These are phyloP conservation scores for Ophioninae sp. DNA, from an alignment of 2,888 invertebrate genomes.

Conservation along the genomic window DNA sequence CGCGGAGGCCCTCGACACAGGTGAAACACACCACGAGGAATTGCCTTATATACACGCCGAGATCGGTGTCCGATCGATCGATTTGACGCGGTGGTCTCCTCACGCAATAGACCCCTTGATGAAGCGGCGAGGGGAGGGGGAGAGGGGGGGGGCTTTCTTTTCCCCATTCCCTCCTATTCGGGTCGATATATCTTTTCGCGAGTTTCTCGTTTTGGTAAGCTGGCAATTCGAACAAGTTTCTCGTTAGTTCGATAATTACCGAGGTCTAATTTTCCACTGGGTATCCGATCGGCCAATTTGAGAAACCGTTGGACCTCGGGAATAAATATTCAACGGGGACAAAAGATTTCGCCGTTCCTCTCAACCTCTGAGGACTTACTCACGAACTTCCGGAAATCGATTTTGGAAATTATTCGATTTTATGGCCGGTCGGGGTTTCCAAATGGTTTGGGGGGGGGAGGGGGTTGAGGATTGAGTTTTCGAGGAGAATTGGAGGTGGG, in stretches of 20 bases:
- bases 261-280: slow-evolving; percentile 63
- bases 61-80: slow-evolving; percentile 52
- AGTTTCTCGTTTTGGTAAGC: slow-evolving; percentile 54
- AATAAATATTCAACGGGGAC: slow-evolving; percentile 3
- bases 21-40: slow-evolving; percentile 32
- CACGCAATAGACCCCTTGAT: neutral
- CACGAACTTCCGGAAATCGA: too few relatives aligned
- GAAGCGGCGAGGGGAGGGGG: too few relatives aligned
- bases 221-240: slow-evolving; percentile 45
- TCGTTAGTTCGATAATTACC: slow-evolving; percentile 68
- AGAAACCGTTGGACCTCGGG: slow-evolving; percentile 63
- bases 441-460: too few relatives aligned
- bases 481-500: too few relatives aligned
- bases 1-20: neutral
- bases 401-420: too few relatives aligned
- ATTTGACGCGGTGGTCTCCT: slow-evolving; percentile 38
- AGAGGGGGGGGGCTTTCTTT: slow-evolving; percentile 4
- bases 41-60: slow-evolving; percentile 58
- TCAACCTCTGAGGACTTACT: too few relatives aligned
- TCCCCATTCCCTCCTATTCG: slow-evolving; percentile 13
- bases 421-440: too few relatives aligned
- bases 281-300: slow-evolving; percentile 7
- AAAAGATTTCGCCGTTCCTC: too few relatives aligned
- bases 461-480: too few relatives aligned
- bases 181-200: slow-evolving; percentile 36